Evolutionary conservation across 2,113 vertebrate genomes (phyloP).

Genomic region (Thinocorus orbignyianus): DNA sequence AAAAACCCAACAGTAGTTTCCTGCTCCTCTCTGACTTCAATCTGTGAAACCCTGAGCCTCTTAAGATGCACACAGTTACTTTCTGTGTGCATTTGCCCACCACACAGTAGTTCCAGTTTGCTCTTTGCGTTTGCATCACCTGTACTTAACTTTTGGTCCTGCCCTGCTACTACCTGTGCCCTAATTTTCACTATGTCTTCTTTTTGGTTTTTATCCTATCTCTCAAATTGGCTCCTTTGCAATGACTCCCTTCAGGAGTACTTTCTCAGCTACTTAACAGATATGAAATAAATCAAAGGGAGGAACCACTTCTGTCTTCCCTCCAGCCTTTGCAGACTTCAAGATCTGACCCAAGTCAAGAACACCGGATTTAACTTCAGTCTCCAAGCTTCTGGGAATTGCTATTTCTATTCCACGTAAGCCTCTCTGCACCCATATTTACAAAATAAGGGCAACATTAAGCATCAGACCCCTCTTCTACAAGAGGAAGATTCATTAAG

Average conservation of each 20-base stretch:
- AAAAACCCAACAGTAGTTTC: background rate
- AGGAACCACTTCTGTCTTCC: background rate
- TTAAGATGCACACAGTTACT: background rate
- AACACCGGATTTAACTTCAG: background rate
- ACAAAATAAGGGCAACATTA: background rate
- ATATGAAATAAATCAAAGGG: background rate
- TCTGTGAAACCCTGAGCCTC: background rate
- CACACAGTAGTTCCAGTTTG: background rate
- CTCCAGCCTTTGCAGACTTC: background rate
- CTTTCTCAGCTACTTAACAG: background rate
- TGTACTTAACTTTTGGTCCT: background rate
- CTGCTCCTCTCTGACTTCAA: background rate
- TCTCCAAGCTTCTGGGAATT: background rate
- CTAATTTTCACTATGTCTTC: background rate
- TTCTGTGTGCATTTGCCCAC: background rate
- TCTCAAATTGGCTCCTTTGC: background rate
- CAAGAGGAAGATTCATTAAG: background rate
- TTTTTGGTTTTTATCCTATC: background rate
- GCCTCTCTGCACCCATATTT: background rate
- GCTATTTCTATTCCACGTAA: background rate
- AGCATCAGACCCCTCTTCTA: background rate
- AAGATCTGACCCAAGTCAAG: background rate
- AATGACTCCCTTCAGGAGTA: background rate
- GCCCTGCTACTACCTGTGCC: background rate
- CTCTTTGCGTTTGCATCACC: background rate